Conservation (phyloP, 2,888 invertebrate species). For the Yponomeuta sedellus region DNA sequence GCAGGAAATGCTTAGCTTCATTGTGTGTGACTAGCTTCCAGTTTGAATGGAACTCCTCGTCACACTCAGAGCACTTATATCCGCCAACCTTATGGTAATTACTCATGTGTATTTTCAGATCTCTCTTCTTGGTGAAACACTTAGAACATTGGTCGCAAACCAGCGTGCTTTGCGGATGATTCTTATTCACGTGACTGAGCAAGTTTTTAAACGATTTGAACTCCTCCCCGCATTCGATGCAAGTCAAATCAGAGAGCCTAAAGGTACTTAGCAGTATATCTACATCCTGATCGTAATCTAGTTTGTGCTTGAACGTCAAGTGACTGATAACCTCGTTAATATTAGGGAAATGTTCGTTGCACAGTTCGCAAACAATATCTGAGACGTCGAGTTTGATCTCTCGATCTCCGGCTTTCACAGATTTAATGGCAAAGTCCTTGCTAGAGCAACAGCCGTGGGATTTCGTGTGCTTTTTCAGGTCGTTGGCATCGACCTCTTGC, state of each 20-base stretch:
- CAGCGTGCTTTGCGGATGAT: slow-evolving; percentile 40
- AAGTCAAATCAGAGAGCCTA: slow-evolving; percentile 47
- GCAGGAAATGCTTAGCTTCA: slow-evolving; percentile 40
- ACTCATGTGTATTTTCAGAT: slow-evolving; percentile 44
- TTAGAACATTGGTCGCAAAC: slow-evolving; percentile 43
- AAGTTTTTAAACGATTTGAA: slow-evolving; percentile 43
- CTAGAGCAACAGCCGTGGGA: slow-evolving; percentile 44
- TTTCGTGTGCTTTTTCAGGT: slow-evolving; percentile 45
- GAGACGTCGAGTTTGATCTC: slow-evolving; percentile 63
- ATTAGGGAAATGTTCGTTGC: slow-evolving; percentile 31
- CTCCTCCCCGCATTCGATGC: slow-evolving; percentile 41
- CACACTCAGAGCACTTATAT: slow-evolving; percentile 45
- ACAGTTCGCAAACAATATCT: slow-evolving; percentile 45
- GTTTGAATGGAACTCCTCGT: slow-evolving; percentile 34
- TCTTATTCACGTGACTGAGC: slow-evolving; percentile 46
- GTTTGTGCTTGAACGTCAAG: slow-evolving; percentile 42
- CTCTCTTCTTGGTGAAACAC: slow-evolving; percentile 47
- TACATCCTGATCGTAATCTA: slow-evolving; percentile 40
- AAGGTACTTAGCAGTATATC: slow-evolving; percentile 40
- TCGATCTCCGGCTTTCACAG: slow-evolving; percentile 43
- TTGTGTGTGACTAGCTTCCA: slow-evolving; percentile 42
- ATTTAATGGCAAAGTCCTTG: slow-evolving; percentile 41
- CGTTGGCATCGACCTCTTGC: slow-evolving; percentile 36
- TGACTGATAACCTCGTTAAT: slow-evolving; percentile 39
- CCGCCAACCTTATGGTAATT: slow-evolving; percentile 38